Percentiles rank a stretch among this genome's conserved stretches.
Evolutionary conservation across 2,797 vertebrate genomes (phyloP).

Genomic region (Delichon dasypus): DNA sequence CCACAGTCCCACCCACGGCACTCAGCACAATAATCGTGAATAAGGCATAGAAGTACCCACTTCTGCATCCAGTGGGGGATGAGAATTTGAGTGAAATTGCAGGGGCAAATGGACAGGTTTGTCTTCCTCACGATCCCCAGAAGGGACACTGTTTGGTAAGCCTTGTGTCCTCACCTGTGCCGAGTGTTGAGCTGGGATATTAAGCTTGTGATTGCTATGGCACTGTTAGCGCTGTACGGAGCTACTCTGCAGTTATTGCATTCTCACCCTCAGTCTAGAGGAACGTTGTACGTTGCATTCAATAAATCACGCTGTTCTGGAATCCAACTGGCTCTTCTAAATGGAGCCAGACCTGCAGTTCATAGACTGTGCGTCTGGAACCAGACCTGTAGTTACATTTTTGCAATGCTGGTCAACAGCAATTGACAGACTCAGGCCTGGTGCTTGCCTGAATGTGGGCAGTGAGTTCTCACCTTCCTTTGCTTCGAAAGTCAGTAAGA

Average conservation of each 20-base stretch:
- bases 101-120: neutral
- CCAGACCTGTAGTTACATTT: rapidly evolving
- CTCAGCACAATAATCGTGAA: neutral
- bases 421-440: neutral
- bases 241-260: neutral
- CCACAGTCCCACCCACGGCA: neutral
- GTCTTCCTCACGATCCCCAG: rapidly evolving
- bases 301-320: rapidly evolving
- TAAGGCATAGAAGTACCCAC: neutral
- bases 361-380: neutral
- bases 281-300: neutral
- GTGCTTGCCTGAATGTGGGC: neutral
- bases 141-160: neutral
- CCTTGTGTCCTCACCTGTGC: neutral
- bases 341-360: neutral
- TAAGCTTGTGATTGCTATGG: neutral
- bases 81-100: neutral
- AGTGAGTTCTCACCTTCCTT: neutral
- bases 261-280: neutral
- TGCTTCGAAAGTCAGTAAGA: neutral
- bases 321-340: neutral
- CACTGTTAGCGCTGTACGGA: neutral
- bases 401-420: neutral
- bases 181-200: neutral
- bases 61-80: neutral